Conservation (phyloP, 2,797 vertebrate species). For the Mallotus villosus region DNA sequence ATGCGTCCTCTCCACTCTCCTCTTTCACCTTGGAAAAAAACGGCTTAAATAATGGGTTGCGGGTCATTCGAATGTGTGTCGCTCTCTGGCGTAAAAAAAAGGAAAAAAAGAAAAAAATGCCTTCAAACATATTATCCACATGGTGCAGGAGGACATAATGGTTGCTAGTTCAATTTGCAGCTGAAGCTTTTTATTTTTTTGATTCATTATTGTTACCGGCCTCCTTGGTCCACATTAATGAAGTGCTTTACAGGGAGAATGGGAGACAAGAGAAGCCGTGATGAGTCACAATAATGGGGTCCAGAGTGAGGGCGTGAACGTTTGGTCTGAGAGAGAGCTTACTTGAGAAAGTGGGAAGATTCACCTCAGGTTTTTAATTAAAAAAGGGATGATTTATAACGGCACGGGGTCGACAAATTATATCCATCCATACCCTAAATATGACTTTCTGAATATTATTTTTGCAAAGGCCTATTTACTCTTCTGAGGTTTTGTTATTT, state of each 20-base stretch:
- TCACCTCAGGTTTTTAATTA: constrained; percentile 31
- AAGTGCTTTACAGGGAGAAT: constrained; percentile 30
- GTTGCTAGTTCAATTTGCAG: constrained; percentile 53
- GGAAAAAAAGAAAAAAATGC: constrained; percentile 32
- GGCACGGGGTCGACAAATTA: not conserved
- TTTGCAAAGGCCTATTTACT: not conserved
- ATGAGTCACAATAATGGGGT: constrained; percentile 38
- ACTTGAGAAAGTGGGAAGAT: constrained; percentile 31
- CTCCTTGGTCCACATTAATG: constrained; percentile 42
- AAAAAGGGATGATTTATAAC: constrained; percentile 25
- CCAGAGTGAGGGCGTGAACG: constrained; percentile 24
- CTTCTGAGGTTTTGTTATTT: not conserved
- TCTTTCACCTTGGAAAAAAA: constrained; percentile 59
- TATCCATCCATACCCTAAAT: constrained; percentile 7
- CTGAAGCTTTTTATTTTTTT: constrained; percentile 18
- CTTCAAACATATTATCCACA: constrained; percentile 50
- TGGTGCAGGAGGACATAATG: constrained; percentile 52
- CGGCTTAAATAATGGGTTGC: constrained; percentile 54
- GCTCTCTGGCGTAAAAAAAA: constrained; percentile 47
- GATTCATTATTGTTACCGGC: constrained; percentile 53
- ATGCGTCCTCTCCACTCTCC: constrained; percentile 42
- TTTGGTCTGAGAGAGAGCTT: constrained; percentile 18
- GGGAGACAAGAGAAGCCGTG: constrained; percentile 20
- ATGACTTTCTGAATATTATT: not conserved
- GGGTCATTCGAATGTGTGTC: constrained; percentile 50